phyloP scores from a whole-genome alignment of 2,888 invertebrate species.

The Campoletis raptor region DNA sequence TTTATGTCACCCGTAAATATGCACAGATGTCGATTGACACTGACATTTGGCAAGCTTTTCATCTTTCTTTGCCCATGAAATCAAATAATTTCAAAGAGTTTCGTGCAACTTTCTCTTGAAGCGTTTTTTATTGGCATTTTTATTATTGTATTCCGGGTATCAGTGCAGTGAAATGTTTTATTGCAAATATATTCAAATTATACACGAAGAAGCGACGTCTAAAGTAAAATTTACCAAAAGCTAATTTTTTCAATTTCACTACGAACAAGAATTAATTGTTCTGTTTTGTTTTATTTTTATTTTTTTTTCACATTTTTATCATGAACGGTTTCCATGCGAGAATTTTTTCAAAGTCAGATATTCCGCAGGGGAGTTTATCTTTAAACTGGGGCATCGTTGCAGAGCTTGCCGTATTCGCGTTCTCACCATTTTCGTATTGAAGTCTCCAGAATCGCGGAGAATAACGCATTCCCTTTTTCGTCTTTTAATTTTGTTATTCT shows the following conservation, averaged over 20 bases:
- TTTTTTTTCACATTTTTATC: background rate
- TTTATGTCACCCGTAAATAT: background rate
- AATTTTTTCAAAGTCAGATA: background rate
- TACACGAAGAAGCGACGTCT: background rate
- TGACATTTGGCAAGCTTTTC: slow-evolving; percentile 16
- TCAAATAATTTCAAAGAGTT: background rate
- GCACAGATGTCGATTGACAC: slow-evolving; percentile 9
- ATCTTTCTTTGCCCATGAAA: background rate
- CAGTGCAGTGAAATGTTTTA: background rate
- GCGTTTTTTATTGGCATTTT: background rate
- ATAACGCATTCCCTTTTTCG: background rate
- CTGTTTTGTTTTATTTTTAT: background rate
- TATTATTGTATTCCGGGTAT: background rate
- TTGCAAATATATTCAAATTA: background rate
- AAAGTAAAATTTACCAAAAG: background rate
- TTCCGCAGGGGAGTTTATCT: background rate
- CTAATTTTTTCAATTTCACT: background rate
- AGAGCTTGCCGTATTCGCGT: slow-evolving; percentile 18
- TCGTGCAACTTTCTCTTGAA: background rate
- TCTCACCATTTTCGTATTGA: slow-evolving; percentile 45
- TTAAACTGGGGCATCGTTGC: slow-evolving; percentile 1
- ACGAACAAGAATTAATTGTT: background rate
- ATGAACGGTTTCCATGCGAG: background rate
- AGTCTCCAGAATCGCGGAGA: slow-evolving; percentile 39
- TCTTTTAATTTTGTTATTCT: slow-evolving; percentile 24